Base-by-base conservation (phyloP, 2,113 vertebrate genomes). In the Peromyscus polionotus region DNA sequence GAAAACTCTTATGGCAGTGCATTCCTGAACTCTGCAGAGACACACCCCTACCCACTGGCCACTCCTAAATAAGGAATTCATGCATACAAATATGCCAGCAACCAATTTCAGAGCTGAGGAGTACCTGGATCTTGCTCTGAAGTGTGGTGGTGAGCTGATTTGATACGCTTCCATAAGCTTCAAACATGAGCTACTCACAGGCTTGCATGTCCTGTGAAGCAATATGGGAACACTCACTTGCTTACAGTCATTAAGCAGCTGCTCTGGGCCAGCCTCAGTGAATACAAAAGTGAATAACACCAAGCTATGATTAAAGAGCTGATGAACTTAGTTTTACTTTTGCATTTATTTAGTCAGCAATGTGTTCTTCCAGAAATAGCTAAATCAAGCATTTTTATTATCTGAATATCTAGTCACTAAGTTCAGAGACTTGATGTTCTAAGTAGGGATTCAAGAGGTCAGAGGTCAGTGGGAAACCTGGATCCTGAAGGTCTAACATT, bases 11-110 rank as follows among this genome's bases (percentile, higher is more conserved):
- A 20, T 33, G 61, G 88, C 59, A 90, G 80, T 96, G 33, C 90
- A 96, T 96, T 97, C 94, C 85, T 95, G 73, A 87, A 59, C 20
- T 79, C 68, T 93, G 45, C 68, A 63, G 68, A 95, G 84, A 63
- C 90, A 77, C 83, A 93, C 90, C 85, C 80, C 77, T 93, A 59
- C 51, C 57, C 68, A 83, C 54, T 89, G 61, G 92, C 79, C 57
- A 19, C 84, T 95, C 84, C 90, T 93, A 79, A 92, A 90, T 20
- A 22, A 97, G 90, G 84, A 97, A 97, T 97, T 95, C 75, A 96
- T 85, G 84, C 1, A 12, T 16, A 95, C 84, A 91, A 0, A 26
- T 20, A 28, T n/a, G 76, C 92, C 79, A 90, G 76, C 3, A 4
- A 54, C 75, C 76, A 93, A 93, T 85, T 93, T 96, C 76, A 93